Percentiles rank a stretch among this genome's conserved stretches.
phyloP scores from a whole-genome alignment of 2,113 vertebrate genomes.

The Coracopsis vasa region DNA sequence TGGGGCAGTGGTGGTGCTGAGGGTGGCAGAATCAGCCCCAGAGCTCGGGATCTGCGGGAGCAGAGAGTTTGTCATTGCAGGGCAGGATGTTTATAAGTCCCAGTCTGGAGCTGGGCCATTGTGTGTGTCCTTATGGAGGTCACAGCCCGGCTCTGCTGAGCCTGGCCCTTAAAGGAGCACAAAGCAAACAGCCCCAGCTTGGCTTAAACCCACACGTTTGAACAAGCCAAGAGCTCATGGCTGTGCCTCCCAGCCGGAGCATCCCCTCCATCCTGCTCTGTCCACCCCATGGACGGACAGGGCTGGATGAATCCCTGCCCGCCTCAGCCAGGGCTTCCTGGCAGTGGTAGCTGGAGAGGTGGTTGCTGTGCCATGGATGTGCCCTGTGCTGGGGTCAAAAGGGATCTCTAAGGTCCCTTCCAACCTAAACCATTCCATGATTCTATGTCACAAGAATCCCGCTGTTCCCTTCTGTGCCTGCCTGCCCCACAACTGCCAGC shows the following conservation, averaged over 20 bases:
- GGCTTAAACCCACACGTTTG: not conserved
- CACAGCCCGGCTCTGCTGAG: not conserved
- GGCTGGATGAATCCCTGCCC: not conserved
- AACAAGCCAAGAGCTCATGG: not conserved
- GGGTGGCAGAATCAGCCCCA: not conserved
- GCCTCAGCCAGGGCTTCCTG: not conserved
- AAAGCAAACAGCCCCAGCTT: not conserved
- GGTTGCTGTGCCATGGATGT: not conserved
- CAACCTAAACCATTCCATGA: not conserved
- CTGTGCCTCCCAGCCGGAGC: not conserved
- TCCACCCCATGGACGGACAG: not conserved
- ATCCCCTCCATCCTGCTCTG: not conserved
- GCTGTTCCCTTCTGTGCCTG: not conserved
- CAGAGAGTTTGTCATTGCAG: not conserved
- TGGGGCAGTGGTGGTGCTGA: fast-evolving
- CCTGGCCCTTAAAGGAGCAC: not conserved
- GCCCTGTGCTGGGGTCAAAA: not conserved
- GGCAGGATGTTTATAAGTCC: not conserved
- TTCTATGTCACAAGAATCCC: not conserved
- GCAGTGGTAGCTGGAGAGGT: not conserved
- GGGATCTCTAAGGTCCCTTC: not conserved
- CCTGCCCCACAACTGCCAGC: not conserved
- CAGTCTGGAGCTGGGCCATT: not conserved
- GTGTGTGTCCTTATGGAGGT: not conserved
- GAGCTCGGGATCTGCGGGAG: fast-evolving